Conservation (phyloP, 30 jellyfish, hydroid and myxozoan species). For the Nemopilema nomurai region DNA sequence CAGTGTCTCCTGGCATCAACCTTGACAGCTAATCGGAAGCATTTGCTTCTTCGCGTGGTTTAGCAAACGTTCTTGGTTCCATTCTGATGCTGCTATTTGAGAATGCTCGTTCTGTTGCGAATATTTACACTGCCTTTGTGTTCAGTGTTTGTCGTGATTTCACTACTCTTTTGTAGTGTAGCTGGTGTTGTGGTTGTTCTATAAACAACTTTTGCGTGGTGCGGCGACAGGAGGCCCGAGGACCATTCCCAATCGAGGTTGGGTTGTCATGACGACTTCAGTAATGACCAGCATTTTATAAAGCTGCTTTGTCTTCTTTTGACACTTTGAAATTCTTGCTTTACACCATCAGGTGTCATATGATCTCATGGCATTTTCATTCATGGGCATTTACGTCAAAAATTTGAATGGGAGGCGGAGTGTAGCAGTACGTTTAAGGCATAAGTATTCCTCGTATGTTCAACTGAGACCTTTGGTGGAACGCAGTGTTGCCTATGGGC, state of each 20-base stretch:
- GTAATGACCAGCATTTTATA: neutral
- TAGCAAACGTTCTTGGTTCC: neutral
- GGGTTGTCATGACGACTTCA: neutral
- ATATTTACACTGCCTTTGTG: neutral
- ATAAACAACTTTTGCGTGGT: neutral
- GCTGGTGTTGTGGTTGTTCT: conserved; percentile 14
- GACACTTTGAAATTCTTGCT: neutral
- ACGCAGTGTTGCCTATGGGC: too few species aligned
- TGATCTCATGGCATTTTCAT: neutral
- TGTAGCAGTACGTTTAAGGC: too few species aligned
- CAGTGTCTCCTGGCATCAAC: neutral
- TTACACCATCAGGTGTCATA: neutral
- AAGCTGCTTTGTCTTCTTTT: neutral
- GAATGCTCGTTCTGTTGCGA: neutral
- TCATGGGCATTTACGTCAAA: neutral
- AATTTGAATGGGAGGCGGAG: neutral
- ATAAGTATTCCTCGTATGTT: too few species aligned
- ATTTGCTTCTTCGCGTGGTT: neutral
- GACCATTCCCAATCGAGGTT: neutral
- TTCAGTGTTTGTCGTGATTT: neutral
- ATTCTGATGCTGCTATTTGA: neutral
- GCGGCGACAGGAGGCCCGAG: neutral
- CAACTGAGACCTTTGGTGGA: too few species aligned
- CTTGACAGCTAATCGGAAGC: conserved; percentile 3
- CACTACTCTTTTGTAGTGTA: neutral